Evolutionary conservation across 2,797 vertebrate species (phyloP), one percentile per base, ranked within the genome.

Genomic region (Coracias cyanogaster): DNA sequence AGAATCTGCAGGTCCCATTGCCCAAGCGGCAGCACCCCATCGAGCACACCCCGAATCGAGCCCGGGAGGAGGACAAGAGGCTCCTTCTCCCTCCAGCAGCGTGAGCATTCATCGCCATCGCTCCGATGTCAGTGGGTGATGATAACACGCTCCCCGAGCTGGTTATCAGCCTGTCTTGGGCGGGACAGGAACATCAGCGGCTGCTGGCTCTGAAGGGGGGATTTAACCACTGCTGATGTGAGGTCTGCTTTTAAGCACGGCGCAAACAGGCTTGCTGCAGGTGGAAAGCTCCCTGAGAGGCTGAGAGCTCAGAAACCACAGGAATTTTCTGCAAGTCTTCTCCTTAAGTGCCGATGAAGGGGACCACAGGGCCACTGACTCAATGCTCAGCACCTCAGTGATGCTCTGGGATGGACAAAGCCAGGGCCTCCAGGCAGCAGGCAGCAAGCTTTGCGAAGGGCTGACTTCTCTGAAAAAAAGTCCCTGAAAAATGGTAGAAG

Each of bases 1-100:
- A 45, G 41, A 0, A 2, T 3, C 81, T 31, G 62, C 62, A 39
- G 0, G 1, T 24, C 28, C 2, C 18, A 0, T 13, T 39, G 74
- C 39, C 31, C 64, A 9, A 15, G 90, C 82, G 41, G 57, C 52
- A 31, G 7, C 60, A 12, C 3, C 61, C 62, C 28, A 5, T 18
- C 0, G 1, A 61, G 52, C 49, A 7, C 39, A 8, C 7, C 64
- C 72, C 48, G 33, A 7, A 58, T 10, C 3, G 6, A 35, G 10
- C 7, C 55, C 29, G 1, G 0, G 43, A 33, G 81, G 28, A 37
- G 49, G 13, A 7, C 11, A 2, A 18, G 76, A 33, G 12, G 41
- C 39, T 78, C 54, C 1, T 25, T n/a, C 46, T 31, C 37, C 73
- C 46, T 20, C 6, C 67, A 2, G 69, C 80, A 77, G 81, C 81